A percentile compares a stretch with the other conserved stretches of the same genome.
Conservation (phyloP, 2,113 vertebrate genomes). For the Tupaia chinensis region DNA sequence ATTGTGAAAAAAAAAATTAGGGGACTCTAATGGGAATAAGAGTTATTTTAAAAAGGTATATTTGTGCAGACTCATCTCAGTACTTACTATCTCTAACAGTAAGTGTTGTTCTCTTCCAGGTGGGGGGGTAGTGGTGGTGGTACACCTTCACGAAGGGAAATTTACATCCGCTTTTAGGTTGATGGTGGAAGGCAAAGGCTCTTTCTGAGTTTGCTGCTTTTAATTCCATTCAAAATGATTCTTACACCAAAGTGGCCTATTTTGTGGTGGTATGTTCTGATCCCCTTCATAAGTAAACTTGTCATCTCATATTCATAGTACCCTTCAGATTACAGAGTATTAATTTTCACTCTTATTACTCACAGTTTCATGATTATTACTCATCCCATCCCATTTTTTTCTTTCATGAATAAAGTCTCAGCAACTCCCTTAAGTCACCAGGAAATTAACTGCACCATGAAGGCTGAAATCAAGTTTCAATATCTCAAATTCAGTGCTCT, state of each 20-base stretch:
- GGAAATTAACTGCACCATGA: neutral
- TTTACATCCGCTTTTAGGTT: neutral
- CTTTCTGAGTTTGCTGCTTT: neutral
- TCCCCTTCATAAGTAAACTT: neutral
- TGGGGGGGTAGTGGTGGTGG: neutral
- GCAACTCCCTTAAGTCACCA: neutral
- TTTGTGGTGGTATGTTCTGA: neutral
- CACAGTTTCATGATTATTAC: neutral
- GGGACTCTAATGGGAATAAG: neutral
- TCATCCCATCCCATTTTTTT: neutral
- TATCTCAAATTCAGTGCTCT: neutral
- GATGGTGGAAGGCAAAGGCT: neutral
- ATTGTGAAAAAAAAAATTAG: neutral
- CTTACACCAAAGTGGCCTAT: neutral
- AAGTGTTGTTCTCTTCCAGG: neutral
- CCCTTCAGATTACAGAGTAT: constrained; percentile 32
- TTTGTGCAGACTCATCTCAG: neutral
- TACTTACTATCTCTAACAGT: neutral
- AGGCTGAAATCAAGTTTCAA: neutral
- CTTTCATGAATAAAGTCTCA: neutral
- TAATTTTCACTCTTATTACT: neutral
- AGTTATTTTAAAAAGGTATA: neutral
- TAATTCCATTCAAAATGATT: neutral
- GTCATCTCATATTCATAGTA: neutral
- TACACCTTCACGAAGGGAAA: neutral